Evolutionary conservation across 2,888 invertebrate genomes (phyloP), one percentile per base, ranked within the genome.

Genomic region (Luffia ferchaultella): DNA sequence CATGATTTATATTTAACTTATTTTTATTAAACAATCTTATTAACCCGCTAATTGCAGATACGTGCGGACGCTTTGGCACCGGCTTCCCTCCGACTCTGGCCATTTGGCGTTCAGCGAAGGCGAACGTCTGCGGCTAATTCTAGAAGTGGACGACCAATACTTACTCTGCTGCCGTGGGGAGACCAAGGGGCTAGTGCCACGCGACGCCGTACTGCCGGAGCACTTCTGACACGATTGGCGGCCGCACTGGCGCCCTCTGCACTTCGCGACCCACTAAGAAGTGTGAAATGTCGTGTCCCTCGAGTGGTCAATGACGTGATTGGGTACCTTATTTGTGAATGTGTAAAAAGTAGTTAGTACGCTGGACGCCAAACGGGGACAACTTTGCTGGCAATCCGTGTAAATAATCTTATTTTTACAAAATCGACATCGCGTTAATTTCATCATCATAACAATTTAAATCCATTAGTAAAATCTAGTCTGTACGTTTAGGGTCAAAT

Each of bases 61-160:
- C 67, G 92, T 92, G 50, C 85, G 90, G 63, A 91, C 93, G 2
- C 70, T 92, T 42, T 89, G 90, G 72, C 91, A 92, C 62, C 85
- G 91, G 60, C 73, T 90, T 52, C 90, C 91, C n/a, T 90, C 91
- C 1, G 91, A 91, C 64, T 91, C 90, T 47, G 92, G 92, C 12
- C 92, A 92, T 62, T 78, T 93, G 42, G 89, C 91, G 15, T 93
- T 91, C 75, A 90, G 89, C 66, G 91, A 92, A 68, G 92, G 92
- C 16, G 92, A 92, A 65, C 85, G 87, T 44, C 79, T 93, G 46
- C 88, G 89, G 54, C 86, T 93, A 40, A 89, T 92, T 47, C 76
- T 92, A 20, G 91, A 92, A 62, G 92, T 93, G 45, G 92, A 93
- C 68, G 88, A 87, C 62, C 90, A 90, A 60, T 90, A 92, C 87